Conservation (phyloP, 23 tunicate species). For the Ascidia mentula region DNA sequence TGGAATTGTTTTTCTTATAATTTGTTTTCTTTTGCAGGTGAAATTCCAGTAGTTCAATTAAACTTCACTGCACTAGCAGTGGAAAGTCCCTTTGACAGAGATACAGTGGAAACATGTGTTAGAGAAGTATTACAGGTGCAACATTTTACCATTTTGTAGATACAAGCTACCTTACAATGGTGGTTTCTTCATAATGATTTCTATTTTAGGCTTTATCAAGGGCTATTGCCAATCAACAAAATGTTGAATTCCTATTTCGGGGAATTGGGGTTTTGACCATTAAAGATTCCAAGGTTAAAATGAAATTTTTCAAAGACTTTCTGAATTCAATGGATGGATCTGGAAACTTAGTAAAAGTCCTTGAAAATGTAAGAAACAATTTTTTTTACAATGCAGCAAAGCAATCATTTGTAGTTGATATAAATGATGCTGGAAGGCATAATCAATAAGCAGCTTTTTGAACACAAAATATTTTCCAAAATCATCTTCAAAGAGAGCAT, state of each 20-base stretch:
- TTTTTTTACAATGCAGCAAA: too few relatives aligned
- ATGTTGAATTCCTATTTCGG: conserved; percentile 76
- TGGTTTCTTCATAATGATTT: neutral
- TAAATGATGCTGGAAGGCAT: too few relatives aligned
- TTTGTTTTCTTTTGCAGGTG: conserved; percentile 39
- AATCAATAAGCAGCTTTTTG: too few relatives aligned
- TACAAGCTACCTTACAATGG: neutral
- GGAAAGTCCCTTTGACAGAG: conserved; percentile 72
- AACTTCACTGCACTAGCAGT: conserved; percentile 76
- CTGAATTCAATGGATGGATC: conserved; percentile 80
- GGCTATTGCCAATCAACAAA: conserved; percentile 63
- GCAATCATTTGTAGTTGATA: too few relatives aligned
- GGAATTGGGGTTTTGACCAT: conserved; percentile 82
- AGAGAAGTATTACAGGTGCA: conserved; percentile 83
- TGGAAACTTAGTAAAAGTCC: conserved; percentile 60
- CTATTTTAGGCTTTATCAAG: conserved; percentile 62
- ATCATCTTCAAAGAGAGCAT: too few relatives aligned
- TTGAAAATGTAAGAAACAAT: conserved; percentile 78
- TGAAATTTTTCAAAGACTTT: conserved; percentile 94
- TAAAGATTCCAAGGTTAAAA: conserved; percentile 76
- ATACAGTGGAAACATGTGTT: conserved; percentile 89
- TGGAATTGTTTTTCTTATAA: too few relatives aligned
- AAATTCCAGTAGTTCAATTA: conserved; percentile 62
- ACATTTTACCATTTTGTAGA: neutral
- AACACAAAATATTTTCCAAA: too few relatives aligned